Evolutionary conservation across 2,113 vertebrate genomes (phyloP).

Genomic region (Charadrius vociferus): DNA sequence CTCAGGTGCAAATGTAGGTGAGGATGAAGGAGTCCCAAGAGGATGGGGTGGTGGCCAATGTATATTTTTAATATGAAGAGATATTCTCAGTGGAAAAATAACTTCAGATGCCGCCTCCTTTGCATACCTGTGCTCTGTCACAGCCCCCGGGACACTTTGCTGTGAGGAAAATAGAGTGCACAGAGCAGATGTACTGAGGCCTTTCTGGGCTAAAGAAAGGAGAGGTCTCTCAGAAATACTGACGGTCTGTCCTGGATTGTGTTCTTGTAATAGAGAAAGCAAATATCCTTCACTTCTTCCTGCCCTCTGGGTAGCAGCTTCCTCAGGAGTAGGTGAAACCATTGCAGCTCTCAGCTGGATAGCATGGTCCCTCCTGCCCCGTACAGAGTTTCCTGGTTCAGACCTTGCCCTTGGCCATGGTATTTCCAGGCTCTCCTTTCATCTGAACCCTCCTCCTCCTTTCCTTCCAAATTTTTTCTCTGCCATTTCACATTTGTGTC

Average conservation of each 20-base stretch:
- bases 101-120: background rate
- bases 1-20: background rate
- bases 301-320: background rate
- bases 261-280: background rate
- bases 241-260: background rate
- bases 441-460: background rate
- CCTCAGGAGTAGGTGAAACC: background rate
- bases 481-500: background rate
- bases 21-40: background rate
- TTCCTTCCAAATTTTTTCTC: background rate
- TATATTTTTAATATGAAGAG: background rate
- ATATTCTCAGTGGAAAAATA: background rate
- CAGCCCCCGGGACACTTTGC: accelerated
- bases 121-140: background rate
- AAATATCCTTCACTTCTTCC: background rate
- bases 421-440: background rate
- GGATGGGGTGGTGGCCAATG: too few relatives aligned
- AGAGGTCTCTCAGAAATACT: background rate
- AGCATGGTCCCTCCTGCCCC: background rate
- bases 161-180: background rate
- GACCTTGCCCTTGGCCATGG: background rate
- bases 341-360: background rate
- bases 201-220: background rate
- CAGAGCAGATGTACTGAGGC: background rate
- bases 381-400: background rate